Percentiles rank a stretch among this genome's conserved stretches.
These are phyloP conservation scores for Limosa lapponica DNA, from an alignment of 2,797 vertebrate species.

Conservation along the genomic window DNA sequence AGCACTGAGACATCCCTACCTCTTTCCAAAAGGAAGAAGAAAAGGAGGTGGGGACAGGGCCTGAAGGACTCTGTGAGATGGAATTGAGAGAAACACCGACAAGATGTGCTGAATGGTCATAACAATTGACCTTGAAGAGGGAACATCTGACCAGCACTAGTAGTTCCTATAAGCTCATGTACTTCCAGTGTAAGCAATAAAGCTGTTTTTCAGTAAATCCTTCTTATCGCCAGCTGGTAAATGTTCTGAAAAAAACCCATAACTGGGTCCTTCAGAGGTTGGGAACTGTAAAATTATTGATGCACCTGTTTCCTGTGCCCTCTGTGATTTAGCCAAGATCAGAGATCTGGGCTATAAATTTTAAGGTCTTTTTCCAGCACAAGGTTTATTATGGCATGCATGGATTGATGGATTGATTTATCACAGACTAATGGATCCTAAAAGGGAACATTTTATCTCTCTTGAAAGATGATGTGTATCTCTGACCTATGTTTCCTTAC, in stretches of 20 bases:
- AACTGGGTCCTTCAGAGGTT: background rate
- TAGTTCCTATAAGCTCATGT: background rate
- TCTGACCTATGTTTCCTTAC: background rate
- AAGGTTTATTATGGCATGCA: background rate
- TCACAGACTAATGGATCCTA: background rate
- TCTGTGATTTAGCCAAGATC: background rate
- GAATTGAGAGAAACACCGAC: background rate
- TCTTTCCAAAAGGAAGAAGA: background rate
- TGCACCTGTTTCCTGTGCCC: background rate
- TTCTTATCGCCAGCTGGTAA: background rate
- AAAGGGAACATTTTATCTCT: background rate
- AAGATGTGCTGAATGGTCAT: background rate
- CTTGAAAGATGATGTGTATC: background rate
- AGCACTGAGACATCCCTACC: background rate
- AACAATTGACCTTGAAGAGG: background rate
- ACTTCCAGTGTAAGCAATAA: background rate
- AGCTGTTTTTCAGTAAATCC: background rate
- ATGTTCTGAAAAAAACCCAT: background rate
- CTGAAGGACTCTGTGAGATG: background rate
- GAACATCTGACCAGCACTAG: background rate
- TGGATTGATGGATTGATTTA: background rate
- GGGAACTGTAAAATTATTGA: background rate
- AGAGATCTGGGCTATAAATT: background rate
- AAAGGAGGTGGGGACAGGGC: background rate
- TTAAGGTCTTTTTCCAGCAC: background rate